Percentiles rank a stretch among this genome's conserved stretches.
Conservation (phyloP, 2,888 invertebrate genomes). For the Prosapia bicincta region DNA sequence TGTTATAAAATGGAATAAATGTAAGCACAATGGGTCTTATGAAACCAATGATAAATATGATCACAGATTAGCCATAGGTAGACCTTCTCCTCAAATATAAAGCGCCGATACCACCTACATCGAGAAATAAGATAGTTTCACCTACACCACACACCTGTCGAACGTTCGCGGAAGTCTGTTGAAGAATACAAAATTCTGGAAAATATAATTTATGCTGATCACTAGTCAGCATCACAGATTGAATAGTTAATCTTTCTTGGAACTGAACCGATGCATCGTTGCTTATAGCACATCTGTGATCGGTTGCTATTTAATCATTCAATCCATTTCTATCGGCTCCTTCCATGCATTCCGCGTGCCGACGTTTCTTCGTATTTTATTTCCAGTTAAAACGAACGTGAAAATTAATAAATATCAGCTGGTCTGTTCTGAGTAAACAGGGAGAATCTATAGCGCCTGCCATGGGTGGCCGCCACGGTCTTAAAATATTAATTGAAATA, state of each 20-base stretch:
- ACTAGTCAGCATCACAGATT: not conserved
- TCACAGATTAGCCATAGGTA: no score
- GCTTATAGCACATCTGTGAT: not conserved
- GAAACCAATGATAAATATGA: no score
- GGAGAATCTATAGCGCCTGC: no score
- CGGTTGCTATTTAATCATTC: not conserved
- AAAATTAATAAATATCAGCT: not conserved
- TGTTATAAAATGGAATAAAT: no score
- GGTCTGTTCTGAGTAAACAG: no score
- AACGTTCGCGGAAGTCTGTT: not conserved
- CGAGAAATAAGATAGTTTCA: not conserved
- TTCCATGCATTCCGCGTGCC: not conserved
- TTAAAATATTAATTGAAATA: no score
- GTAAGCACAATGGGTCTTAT: no score
- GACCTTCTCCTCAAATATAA: no score
- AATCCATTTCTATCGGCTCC: not conserved
- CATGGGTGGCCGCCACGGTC: no score
- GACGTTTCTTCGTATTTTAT: not conserved
- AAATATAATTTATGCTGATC: not conserved
- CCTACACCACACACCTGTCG: not conserved
- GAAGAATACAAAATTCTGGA: not conserved
- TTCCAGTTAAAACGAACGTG: not conserved
- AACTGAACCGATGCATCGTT: not conserved
- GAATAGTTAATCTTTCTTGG: not conserved
- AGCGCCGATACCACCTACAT: not conserved